phyloP scores from a whole-genome alignment of 2,797 vertebrate genomes.

The Cossypha niveicapilla region DNA sequence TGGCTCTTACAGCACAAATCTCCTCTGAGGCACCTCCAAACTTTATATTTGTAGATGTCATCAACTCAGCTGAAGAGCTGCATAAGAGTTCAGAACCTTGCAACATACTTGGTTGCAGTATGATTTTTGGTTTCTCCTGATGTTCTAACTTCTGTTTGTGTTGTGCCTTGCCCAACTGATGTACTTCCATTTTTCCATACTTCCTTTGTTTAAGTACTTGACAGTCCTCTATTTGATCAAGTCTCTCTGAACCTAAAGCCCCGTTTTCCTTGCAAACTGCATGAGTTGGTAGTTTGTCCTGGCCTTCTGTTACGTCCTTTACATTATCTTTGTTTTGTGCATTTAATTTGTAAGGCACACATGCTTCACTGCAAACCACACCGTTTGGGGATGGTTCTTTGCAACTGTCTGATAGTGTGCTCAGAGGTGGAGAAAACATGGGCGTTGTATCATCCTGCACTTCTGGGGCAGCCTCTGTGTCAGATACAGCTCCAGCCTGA shows the following conservation, averaged over 20 bases:
- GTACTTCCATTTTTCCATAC: not conserved
- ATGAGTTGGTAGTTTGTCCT: not conserved
- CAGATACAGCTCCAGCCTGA: not conserved
- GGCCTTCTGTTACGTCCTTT: not conserved
- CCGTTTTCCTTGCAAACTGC: not conserved
- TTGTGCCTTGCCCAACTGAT: not conserved
- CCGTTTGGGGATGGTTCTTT: not conserved
- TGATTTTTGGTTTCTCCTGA: not conserved
- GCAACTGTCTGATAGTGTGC: not conserved
- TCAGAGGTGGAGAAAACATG: not conserved
- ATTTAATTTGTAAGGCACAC: slow-evolving; percentile 1
- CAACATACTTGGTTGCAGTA: not conserved
- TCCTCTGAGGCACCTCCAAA: not conserved
- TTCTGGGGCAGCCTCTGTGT: not conserved
- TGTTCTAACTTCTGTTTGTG: not conserved
- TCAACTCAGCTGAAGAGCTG: not conserved
- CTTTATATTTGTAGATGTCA: not conserved
- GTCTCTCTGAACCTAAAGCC: not conserved
- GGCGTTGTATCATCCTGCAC: not conserved
- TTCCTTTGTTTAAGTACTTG: not conserved
- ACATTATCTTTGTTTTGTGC: not conserved
- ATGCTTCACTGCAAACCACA: not conserved
- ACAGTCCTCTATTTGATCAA: not conserved
- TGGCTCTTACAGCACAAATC: not conserved
- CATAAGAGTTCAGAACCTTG: not conserved